Percentiles rank a stretch among this genome's conserved stretches.
Evolutionary conservation across 2,113 vertebrate species (phyloP).

Genomic region (Corvus moneduloides): DNA sequence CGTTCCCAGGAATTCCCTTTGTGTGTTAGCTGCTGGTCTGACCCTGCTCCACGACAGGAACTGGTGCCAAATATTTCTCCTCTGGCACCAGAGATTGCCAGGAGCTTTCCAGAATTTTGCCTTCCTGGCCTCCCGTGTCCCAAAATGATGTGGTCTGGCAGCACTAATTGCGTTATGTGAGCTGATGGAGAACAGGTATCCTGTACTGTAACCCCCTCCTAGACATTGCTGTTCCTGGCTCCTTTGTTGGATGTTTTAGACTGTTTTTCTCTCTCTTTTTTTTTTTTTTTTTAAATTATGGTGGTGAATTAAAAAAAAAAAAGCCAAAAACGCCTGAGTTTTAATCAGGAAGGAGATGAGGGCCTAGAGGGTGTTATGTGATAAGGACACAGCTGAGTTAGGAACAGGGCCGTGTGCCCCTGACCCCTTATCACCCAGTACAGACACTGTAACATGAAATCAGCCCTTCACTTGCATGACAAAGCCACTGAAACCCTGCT

Average conservation of each 20-base stretch:
- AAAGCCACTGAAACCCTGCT: not conserved
- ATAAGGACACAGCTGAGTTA: not conserved
- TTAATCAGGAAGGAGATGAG: not conserved
- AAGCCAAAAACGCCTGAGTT: not conserved
- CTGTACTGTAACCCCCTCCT: not conserved
- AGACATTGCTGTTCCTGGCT: not conserved
- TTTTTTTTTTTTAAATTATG: not conserved
- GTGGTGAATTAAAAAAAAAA: not conserved
- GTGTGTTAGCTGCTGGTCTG: rapidly evolving
- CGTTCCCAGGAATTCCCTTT: not conserved
- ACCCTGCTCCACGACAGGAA: rapidly evolving
- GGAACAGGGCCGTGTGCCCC: not conserved
- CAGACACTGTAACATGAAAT: not conserved
- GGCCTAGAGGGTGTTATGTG: not conserved
- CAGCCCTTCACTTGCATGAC: not conserved
- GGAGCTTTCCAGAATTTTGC: not conserved
- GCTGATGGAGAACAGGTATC: constrained; percentile 1
- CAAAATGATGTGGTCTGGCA: not conserved
- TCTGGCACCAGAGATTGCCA: not conserved
- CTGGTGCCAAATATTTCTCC: not conserved
- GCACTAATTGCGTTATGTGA: not conserved
- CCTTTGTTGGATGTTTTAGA: not conserved
- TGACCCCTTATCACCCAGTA: not conserved
- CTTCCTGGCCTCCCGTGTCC: not conserved
- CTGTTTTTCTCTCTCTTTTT: not conserved